Conservation (phyloP, 1,140 invertebrate genomes). For the Rhynchophorus ferrugineus region DNA sequence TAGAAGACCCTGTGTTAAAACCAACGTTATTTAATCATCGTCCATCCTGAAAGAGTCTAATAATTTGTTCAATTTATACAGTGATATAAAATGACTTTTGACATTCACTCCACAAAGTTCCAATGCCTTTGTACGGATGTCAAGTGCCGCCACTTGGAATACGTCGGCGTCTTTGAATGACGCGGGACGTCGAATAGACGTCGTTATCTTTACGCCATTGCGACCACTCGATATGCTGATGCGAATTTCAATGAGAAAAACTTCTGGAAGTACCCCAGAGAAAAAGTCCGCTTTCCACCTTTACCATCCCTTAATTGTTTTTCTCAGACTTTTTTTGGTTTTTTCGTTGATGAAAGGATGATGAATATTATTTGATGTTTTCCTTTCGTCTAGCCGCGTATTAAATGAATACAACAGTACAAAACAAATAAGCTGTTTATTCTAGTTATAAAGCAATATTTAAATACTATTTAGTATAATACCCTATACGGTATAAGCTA, state of each 20-base stretch:
- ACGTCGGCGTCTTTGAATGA: slow-evolving; percentile 23
- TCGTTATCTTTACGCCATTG: slow-evolving; percentile 25
- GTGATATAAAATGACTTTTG: slow-evolving; percentile 25
- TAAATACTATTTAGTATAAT: too few species aligned
- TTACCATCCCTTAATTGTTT: slow-evolving; percentile 2
- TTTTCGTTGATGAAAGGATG: too few species aligned
- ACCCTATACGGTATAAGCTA: too few species aligned
- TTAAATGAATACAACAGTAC: too few species aligned
- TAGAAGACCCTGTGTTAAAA: too few species aligned
- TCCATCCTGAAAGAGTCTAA: slow-evolving; percentile 14
- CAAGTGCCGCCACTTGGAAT: slow-evolving; percentile 24
- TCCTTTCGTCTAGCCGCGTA: too few species aligned
- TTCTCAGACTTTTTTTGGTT: too few species aligned
- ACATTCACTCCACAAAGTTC: slow-evolving; percentile 26
- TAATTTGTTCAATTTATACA: slow-evolving; percentile 29
- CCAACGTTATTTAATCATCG: neutral
- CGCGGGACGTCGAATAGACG: slow-evolving; percentile 21
- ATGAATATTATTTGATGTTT: too few species aligned
- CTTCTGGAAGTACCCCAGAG: neutral
- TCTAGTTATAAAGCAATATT: too few species aligned
- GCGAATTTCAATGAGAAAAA: slow-evolving; percentile 16
- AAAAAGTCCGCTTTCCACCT: neutral
- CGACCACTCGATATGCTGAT: slow-evolving; percentile 26
- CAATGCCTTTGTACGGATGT: slow-evolving; percentile 25
- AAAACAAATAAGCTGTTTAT: too few species aligned